These are phyloP conservation scores for Pantherophis guttatus DNA, from an alignment of 2,113 vertebrate species.

Conservation along the genomic window DNA sequence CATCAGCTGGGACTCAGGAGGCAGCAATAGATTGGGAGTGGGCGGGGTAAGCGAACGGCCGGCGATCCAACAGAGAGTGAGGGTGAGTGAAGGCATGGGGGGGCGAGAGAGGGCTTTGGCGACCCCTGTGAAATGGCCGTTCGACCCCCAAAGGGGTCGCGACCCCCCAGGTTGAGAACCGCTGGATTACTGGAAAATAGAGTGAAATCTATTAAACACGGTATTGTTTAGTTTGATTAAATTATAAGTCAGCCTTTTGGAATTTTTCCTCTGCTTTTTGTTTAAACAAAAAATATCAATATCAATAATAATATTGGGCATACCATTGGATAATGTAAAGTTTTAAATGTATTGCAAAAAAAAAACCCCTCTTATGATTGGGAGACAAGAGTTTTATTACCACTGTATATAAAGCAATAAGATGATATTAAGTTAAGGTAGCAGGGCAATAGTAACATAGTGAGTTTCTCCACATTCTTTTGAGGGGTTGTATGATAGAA, in stretches of 20 bases:
- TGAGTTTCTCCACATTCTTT: neutral
- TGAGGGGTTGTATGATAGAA: neutral
- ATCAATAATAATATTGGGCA: neutral
- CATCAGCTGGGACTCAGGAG: too few relatives aligned
- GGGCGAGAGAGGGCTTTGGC: too few relatives aligned
- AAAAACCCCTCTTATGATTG: neutral
- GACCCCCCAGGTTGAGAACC: too few relatives aligned
- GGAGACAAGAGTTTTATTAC: neutral
- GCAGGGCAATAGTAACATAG: neutral
- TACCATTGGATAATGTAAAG: neutral
- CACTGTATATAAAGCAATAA: neutral
- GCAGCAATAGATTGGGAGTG: too few relatives aligned
- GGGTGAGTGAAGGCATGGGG: too few relatives aligned
- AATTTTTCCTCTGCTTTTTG: neutral
- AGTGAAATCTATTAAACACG: neutral
- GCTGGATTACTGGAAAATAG: neutral
- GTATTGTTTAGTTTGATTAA: neutral
- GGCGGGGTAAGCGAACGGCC: too few relatives aligned
- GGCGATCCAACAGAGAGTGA: too few relatives aligned
- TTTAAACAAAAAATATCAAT: neutral
- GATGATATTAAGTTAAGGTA: neutral
- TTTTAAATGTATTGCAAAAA: neutral
- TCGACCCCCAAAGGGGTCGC: too few relatives aligned
- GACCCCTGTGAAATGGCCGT: too few relatives aligned
- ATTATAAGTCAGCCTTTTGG: neutral